Base-by-base conservation (phyloP, 1,140 invertebrate species). In the Leptopilina clavipes region DNA sequence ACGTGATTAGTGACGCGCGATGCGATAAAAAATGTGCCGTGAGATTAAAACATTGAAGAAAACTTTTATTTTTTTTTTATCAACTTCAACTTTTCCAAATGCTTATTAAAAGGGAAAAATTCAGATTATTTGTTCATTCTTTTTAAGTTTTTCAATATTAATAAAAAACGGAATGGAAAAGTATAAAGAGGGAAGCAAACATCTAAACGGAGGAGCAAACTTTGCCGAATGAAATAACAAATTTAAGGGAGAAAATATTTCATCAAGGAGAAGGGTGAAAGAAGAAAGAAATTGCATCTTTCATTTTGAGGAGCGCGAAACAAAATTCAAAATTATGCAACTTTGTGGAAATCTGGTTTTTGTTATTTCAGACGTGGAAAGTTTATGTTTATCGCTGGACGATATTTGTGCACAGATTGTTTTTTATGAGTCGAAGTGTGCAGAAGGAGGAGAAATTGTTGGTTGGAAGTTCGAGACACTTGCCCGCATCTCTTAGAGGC, bases 331-430 rank as follows among this genome's bases (percentile, higher is more conserved):
- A 37, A 65, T 65, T 65, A 14, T 14, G 48, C 48, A 52, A 19
- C 59, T 65, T 31, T 7, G 3, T 12, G 22, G 11, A 65, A 31
- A 31, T 37, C 12, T 12, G 31, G 22, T 22, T n/a, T 65, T 14
- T 65, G 22, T 65, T n/a, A 65, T 31, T 65, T 22, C 14, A 8
- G 25, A 25, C 11, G 6, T 31, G 14, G 22, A n/a, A 65, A 65
- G 59, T 65, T 65, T 65, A 65, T 65, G 25, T 65, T 65, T 65
- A 65, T 65, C 59, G 59, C n/a, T 65, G 8, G 14, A 65, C 22
- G 25, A 65, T 65, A 65, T 65, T 65, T 31, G 59, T 65, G 25
- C 59, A 25, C 22, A 65, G 59, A 65, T 65, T 65, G 59, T 65
- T 65, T 65, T 65, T 65, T 65, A 65, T 65, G 59, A 65, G 37